Percentiles rank a stretch among this genome's conserved stretches.
These are phyloP conservation scores for Falco concolor DNA, from an alignment of 2,797 vertebrate species.

Conservation along the genomic window DNA sequence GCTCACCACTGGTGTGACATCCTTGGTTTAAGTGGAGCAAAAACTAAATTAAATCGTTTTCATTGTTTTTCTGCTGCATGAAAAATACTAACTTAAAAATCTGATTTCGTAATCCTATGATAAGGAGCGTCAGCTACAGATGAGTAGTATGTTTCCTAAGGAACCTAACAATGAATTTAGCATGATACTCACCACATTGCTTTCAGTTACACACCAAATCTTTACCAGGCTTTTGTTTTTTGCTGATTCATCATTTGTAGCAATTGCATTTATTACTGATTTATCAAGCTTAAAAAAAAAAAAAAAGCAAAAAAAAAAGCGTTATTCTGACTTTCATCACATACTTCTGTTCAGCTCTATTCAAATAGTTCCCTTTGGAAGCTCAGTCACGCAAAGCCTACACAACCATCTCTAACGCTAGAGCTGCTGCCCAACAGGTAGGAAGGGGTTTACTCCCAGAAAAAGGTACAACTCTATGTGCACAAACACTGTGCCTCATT, in stretches of 20 bases:
- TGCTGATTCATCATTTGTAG: conserved; percentile 75
- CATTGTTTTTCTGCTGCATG: not conserved
- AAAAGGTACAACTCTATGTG: rapidly evolving
- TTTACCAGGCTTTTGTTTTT: conserved; percentile 90
- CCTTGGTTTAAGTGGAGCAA: not conserved
- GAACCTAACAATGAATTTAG: not conserved
- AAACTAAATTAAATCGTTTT: not conserved
- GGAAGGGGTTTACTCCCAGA: not conserved
- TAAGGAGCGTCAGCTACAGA: not conserved
- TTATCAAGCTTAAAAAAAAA: conserved; percentile 83
- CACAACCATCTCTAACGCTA: not conserved
- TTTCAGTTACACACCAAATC: conserved; percentile 82
- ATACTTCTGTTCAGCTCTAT: not conserved
- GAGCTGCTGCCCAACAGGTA: not conserved
- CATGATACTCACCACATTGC: conserved; percentile 74
- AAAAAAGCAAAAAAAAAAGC: not conserved
- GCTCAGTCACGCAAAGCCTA: not conserved
- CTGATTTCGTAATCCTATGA: not conserved
- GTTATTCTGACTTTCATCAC: not conserved
- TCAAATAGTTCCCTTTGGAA: not conserved
- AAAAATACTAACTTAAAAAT: not conserved
- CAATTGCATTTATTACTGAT: conserved; percentile 85
- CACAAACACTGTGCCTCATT: not conserved
- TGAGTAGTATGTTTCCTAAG: not conserved
- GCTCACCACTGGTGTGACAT: not conserved